phyloP scores from a whole-genome alignment of 2,113 vertebrate genomes.

The Willisornis vidua region DNA sequence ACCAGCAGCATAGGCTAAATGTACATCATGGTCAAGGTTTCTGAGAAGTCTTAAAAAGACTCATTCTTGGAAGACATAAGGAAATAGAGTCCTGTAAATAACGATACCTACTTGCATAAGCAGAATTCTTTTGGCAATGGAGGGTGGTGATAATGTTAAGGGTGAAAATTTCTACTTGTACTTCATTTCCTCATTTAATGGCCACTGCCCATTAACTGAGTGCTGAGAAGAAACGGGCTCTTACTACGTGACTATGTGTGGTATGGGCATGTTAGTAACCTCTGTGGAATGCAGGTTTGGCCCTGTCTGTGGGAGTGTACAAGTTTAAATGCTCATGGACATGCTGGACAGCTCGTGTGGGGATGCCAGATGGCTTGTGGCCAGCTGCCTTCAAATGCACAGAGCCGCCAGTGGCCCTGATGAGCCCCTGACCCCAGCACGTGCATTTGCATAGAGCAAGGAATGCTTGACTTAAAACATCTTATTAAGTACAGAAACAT shows the following conservation, averaged over 20 bases:
- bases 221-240: neutral
- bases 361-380: neutral
- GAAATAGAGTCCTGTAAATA: conserved; percentile 51
- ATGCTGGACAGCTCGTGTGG: neutral
- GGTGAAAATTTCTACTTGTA: neutral
- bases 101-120: conserved; percentile 37
- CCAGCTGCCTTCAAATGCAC: neutral
- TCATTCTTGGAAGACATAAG: conserved; percentile 56
- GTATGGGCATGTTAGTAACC: neutral
- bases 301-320: neutral
- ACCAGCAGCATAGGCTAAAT: conserved; percentile 8
- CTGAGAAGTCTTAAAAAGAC: conserved; percentile 60
- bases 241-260: neutral
- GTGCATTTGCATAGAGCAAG: neutral
- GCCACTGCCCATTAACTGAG: neutral
- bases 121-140: neutral
- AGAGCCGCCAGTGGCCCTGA: neutral
- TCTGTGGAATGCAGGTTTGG: conserved; percentile 46
- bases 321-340: neutral
- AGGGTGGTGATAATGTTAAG: conserved; percentile 6
- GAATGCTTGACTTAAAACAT: neutral
- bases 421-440: neutral
- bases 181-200: conserved; percentile 33
- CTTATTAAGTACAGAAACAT: neutral
- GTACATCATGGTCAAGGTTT: conserved; percentile 48